Percentiles rank a stretch among this genome's conserved stretches.
Evolutionary conservation across 2,888 invertebrate genomes (phyloP).

Genomic region (Nephrotoma flavescens): DNA sequence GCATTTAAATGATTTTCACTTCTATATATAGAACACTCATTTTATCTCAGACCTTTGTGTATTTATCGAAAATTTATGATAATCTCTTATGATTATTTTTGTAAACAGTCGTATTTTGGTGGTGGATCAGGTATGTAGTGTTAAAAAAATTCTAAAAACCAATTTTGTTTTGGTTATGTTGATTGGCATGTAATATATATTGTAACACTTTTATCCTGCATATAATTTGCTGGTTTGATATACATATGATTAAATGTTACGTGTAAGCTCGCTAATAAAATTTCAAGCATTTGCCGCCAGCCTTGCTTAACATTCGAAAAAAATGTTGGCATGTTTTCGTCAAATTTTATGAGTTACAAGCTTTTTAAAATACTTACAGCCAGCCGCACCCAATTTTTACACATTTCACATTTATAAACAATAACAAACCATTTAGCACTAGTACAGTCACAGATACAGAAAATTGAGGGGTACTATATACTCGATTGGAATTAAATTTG

Average conservation of each 20-base stretch:
- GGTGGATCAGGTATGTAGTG: background rate
- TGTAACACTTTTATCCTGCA: no score
- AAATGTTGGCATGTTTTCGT: background rate
- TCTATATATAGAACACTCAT: background rate
- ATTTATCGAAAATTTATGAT: background rate
- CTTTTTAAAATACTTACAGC: background rate
- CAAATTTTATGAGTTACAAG: no score
- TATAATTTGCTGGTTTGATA: no score
- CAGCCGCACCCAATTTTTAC: background rate
- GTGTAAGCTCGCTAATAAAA: background rate
- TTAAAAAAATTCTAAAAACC: background rate
- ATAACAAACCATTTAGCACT: background rate
- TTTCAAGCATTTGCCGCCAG: no score
- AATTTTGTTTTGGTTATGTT: background rate
- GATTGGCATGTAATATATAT: no score
- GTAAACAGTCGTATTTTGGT: background rate
- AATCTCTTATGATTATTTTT: background rate
- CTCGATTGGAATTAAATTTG: background rate
- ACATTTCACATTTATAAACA: background rate
- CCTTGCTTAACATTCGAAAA: background rate
- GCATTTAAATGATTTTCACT: background rate
- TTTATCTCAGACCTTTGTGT: background rate
- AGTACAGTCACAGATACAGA: background rate
- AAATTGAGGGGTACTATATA: no score
- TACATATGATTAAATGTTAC: background rate